phyloP scores from a whole-genome alignment of 2,113 vertebrate genomes.

The Xenus cinereus region DNA sequence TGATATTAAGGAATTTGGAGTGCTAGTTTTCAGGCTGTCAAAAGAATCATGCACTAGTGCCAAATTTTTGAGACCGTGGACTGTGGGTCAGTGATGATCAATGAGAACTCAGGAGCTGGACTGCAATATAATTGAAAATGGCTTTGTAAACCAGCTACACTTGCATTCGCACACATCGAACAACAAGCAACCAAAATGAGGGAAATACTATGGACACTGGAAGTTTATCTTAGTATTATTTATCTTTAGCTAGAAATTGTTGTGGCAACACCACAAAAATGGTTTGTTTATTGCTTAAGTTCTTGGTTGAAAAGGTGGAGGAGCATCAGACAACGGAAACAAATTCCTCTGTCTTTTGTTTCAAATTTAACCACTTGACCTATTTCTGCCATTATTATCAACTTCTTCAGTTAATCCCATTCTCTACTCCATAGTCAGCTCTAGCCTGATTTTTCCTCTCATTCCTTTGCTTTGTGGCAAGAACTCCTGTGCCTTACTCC shows the following conservation, averaged over 20 bases:
- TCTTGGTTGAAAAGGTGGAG: background rate
- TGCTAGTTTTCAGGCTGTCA: background rate
- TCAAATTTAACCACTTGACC: background rate
- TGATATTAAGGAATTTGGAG: background rate
- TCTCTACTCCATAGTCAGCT: background rate
- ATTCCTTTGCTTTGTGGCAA: background rate
- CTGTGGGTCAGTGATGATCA: background rate
- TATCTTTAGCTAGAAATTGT: background rate
- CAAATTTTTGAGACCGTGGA: background rate
- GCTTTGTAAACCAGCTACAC: background rate
- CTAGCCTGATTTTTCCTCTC: background rate
- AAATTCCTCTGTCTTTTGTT: background rate
- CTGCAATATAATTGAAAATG: background rate
- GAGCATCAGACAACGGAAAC: background rate
- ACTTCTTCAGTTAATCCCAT: background rate
- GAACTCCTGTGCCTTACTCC: background rate
- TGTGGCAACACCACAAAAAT: background rate
- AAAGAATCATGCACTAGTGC: background rate
- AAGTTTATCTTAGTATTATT: background rate
- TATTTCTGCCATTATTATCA: background rate
- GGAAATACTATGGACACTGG: background rate
- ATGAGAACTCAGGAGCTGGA: background rate
- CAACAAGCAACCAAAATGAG: background rate
- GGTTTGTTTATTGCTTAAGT: background rate
- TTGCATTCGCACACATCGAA: background rate